A percentile compares a stretch with the other conserved stretches of the same genome.
Evolutionary conservation across 1,140 invertebrate genomes (phyloP).

Genomic region (Triops cancriformis): DNA sequence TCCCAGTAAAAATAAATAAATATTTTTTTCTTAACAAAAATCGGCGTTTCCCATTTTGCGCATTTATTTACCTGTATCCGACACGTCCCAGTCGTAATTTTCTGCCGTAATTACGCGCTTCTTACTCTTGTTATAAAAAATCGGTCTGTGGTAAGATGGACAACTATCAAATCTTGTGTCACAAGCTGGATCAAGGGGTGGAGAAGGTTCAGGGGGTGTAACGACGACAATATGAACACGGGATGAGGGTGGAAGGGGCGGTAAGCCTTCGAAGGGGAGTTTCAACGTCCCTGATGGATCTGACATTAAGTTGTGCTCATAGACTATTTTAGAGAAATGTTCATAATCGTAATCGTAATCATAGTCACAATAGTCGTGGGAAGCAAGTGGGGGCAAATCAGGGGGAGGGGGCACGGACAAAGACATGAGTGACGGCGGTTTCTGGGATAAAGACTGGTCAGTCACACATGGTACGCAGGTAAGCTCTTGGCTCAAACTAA

Average conservation of each 20-base stretch:
- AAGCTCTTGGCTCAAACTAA: background rate
- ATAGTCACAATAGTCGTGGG: background rate
- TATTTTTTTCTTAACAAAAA: too few species aligned
- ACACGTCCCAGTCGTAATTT: background rate
- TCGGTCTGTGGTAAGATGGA: background rate
- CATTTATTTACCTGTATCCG: background rate
- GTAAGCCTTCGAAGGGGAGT: background rate
- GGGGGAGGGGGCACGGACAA: background rate
- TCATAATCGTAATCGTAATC: background rate
- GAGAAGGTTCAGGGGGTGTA: background rate
- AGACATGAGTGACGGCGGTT: background rate
- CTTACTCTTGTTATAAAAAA: background rate
- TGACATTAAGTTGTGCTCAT: background rate
- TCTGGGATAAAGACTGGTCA: background rate
- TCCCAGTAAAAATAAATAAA: too few species aligned
- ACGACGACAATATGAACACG: background rate
- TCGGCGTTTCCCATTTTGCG: too few species aligned
- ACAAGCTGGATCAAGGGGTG: too few species aligned
- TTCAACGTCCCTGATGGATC: background rate
- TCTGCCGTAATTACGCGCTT: background rate
- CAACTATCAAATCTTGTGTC: too few species aligned
- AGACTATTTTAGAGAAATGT: background rate
- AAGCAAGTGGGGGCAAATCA: background rate
- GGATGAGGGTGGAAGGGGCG: background rate
- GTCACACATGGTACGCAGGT: background rate